Base-by-base conservation (phyloP, 2,888 invertebrate species). In the Drosophila nr. medialis region DNA sequence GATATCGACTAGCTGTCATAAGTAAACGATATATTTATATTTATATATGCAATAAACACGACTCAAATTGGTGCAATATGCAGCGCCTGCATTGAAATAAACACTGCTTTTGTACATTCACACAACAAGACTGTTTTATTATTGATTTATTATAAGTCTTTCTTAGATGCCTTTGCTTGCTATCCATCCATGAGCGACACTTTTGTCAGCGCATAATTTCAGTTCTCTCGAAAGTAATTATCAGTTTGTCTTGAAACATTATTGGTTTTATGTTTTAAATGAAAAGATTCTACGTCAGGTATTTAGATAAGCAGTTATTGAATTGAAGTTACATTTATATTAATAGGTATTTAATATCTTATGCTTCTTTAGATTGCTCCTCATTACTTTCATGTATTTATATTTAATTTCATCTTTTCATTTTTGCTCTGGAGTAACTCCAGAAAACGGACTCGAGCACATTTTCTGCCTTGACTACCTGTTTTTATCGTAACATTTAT, bases 261-360 rank as follows among this genome's bases (percentile, higher is more conserved):
- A 76, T 83, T 79, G 64, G 69, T 77, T 80, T 72, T 64, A 68
- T 72, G 40, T 72, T 80, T 78, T 64, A 73, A 82, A 83, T 90
- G 89, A 90, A 91, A 91, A 91, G 87, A 90, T 84, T 91, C 91
- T 90, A 91, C 86, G 87, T 91, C 91, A 91, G 91, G 91, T 91
- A 91, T 90, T 91, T 91, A 91, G 91, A 91, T 91, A 91, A 91
- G 91, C 91, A 90, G 86, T 91, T 90, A 83, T 86, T 88, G 84
- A 88, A 76, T 86, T 80, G 84, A 86, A 86, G 80, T 86, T 86
- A 86, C 85, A 86, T 86, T 83, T 81, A 86, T 83, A 75, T 86
- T 81, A 79, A 81, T 86, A 86, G 75, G 71, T 78, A 75, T 81
- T 68, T 73, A 83, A 76, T 83, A 83, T 75, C 77, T 81, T 77